These are phyloP conservation scores for Chalcosyrphus nemorum DNA, from an alignment of 2,888 invertebrate species.

Conservation along the genomic window DNA sequence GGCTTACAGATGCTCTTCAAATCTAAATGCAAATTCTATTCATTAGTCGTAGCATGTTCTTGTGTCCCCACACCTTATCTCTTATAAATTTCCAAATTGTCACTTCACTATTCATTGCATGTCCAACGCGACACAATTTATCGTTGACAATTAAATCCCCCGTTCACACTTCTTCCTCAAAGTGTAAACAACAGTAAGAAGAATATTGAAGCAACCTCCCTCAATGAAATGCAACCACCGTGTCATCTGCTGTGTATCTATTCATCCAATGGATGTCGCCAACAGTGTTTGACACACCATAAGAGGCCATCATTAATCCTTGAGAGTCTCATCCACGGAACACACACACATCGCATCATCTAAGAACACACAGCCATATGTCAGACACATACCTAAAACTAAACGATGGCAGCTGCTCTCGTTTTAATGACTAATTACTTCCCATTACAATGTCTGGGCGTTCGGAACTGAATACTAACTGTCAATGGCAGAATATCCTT, in stretches of 20 bases:
- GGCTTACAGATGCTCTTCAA: constrained; percentile 5
- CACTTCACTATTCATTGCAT: constrained; percentile 12
- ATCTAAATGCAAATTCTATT: constrained; percentile 49
- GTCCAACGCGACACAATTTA: constrained; percentile 23
- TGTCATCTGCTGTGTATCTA: constrained; percentile 5
- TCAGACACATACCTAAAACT: constrained; percentile 41
- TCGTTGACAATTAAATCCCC: constrained; percentile 54
- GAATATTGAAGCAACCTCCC: neutral
- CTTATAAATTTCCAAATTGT: constrained; percentile 33
- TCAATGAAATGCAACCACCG: neutral
- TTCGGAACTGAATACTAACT: constrained; percentile 47
- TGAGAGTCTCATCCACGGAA: constrained; percentile 39
- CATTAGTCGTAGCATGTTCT: neutral
- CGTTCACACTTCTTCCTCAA: constrained; percentile 32
- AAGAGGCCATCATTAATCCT: constrained; percentile 60
- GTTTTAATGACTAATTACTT: constrained; percentile 71
- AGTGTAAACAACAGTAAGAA: constrained; percentile 36
- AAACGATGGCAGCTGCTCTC: constrained; percentile 62
- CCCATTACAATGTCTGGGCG: constrained; percentile 61
- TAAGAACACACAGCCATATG: constrained; percentile 46
- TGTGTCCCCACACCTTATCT: neutral
- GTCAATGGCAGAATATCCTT: constrained; percentile 61
- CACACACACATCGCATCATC: constrained; percentile 16
- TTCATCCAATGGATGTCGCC: constrained; percentile 38
- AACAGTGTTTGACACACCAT: constrained; percentile 43